Base-by-base conservation (phyloP, 1,140 invertebrate genomes). In the Stratiolaelaps scimitus region DNA sequence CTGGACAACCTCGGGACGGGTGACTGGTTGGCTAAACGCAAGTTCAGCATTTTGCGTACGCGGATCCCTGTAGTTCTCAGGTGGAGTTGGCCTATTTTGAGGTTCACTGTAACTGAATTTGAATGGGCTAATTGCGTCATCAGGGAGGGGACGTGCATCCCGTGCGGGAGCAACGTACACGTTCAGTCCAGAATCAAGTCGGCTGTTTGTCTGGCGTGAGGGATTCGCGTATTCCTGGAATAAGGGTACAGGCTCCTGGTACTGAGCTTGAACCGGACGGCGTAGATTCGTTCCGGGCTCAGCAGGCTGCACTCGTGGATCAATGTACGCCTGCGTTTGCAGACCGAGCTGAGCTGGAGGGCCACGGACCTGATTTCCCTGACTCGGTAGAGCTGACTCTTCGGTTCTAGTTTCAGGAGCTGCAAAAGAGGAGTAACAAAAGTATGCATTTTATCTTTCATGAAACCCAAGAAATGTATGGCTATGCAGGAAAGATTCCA, bases 81-180 rank as follows among this genome's bases (percentile, higher is more conserved):
- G 26, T 15, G 34, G 15, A 40, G 34, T 10, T 4, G 53, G 53
- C 26, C 53, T 26, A 26, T 60, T 26, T 13, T 20, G 26, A 1
- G 53, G 53, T 29, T 60, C 53, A 23, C 26, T 34, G 53, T 60
- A 60, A 26, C 53, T 60, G 53, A 60, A 60, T 10, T 60, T 26
- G 53, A 60, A 60, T 4, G 53, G 53, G 34, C 53, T 60, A 23
- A 60, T 60, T 2, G 53, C 53, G 53, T 60, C 53, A 2, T 60
- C 53, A 23, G 53, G 53, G 15, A 34, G 53, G 2, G 53, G 53
- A 6, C 34, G 53, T 26, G 53, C 53, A 6, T 60, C 26, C 2
- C 53, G 15, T 15, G 34, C 34, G 15, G 53, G 53, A 17, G 53
- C 53, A 17, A 60, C 53, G 53, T 60, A 60, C 6, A 60, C 53